Conservation (phyloP, 2,797 vertebrate species). For the Clamator glandarius region DNA sequence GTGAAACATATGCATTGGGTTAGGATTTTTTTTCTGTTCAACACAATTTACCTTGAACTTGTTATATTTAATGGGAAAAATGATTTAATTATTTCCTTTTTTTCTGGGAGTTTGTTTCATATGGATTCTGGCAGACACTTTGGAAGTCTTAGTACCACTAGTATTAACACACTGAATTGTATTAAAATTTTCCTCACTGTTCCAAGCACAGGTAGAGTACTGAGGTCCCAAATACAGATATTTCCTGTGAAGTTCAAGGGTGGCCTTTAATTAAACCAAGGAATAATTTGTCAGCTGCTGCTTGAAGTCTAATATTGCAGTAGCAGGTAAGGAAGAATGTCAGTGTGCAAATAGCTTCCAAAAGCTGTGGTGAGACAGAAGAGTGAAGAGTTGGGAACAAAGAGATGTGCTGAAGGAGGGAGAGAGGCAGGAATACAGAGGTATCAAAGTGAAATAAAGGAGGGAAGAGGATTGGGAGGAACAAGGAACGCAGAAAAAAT, state of each 20-base stretch:
- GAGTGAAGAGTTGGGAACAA: background rate
- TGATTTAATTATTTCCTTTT: background rate
- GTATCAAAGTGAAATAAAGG: background rate
- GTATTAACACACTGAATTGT: background rate
- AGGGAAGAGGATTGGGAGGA: background rate
- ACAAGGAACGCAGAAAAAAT: background rate
- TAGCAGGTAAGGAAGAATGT: background rate
- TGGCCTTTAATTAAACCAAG: background rate
- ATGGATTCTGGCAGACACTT: background rate
- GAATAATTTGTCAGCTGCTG: background rate
- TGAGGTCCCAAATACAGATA: background rate
- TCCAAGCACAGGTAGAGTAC: background rate
- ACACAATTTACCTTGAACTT: background rate
- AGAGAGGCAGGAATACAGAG: background rate
- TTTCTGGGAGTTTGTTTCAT: background rate
- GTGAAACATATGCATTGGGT: background rate
- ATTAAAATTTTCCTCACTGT: background rate
- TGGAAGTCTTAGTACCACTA: background rate
- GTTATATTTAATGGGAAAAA: background rate
- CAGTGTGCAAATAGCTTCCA: background rate
- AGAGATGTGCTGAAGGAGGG: background rate
- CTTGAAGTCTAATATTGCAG: background rate
- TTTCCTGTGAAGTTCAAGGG: background rate
- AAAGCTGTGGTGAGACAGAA: background rate
- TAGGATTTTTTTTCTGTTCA: background rate